Conservation (phyloP, 2,797 vertebrate species). For the Diplodus puntazzo region DNA sequence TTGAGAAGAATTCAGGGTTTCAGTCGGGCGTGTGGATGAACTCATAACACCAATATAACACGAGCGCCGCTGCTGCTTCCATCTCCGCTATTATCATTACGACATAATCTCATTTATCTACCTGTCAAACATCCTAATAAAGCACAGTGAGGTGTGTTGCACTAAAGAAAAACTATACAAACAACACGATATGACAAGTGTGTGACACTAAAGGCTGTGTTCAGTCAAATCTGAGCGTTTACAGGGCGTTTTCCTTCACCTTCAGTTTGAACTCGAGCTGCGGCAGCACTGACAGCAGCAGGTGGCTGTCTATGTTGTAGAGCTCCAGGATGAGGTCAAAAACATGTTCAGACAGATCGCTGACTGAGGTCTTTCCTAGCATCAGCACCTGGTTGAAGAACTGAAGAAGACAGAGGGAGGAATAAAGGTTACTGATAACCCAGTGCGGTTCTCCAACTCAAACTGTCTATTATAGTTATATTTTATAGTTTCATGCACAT, state of each 20-base stretch:
- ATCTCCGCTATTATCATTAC: not conserved
- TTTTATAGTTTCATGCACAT: not conserved
- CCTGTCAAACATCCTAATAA: slow-evolving; percentile 5
- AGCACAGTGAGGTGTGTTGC: not conserved
- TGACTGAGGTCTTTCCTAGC: slow-evolving; percentile 98
- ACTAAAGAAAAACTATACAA: not conserved
- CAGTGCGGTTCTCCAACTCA: not conserved
- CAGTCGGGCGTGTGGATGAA: slow-evolving; percentile 22
- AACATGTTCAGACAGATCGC: slow-evolving; percentile 97
- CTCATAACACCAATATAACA: slow-evolving; percentile 5
- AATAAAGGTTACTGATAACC: not conserved
- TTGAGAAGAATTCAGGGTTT: slow-evolving; percentile 26
- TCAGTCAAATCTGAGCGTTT: not conserved
- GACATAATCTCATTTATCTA: not conserved
- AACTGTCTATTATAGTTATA: not conserved
- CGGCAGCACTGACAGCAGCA: slow-evolving; percentile 97
- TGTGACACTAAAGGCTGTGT: not conserved
- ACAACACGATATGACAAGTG: slow-evolving; percentile 3
- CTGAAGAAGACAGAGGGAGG: slow-evolving; percentile 71
- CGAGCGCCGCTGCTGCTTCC: not conserved
- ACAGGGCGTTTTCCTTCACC: slow-evolving; percentile 79
- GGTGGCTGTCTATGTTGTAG: slow-evolving; percentile 98
- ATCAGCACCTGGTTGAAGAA: slow-evolving; percentile 99
- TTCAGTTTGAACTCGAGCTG: slow-evolving; percentile 99
- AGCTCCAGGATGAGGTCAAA: slow-evolving; percentile 98